Evolutionary conservation across 2,113 vertebrate species (phyloP).

Genomic region (Anhinga anhinga): DNA sequence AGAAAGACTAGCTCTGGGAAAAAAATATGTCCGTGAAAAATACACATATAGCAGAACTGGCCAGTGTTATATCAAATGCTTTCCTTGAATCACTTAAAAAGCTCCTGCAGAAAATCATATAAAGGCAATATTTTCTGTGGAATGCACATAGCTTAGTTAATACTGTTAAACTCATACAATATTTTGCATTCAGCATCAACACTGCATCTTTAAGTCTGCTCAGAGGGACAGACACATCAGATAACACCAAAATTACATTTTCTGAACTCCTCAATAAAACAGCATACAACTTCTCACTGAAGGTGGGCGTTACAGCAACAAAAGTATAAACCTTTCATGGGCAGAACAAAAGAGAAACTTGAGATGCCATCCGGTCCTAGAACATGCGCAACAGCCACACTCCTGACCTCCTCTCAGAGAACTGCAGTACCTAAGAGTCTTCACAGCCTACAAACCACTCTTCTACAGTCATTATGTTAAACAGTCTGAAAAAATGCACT

Average conservation of each 20-base stretch:
- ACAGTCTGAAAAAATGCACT: not conserved
- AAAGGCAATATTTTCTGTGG: not conserved
- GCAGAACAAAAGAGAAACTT: not conserved
- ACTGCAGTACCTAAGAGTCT: not conserved
- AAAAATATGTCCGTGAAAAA: not conserved
- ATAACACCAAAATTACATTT: not conserved
- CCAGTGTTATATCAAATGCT: not conserved
- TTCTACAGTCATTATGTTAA: not conserved
- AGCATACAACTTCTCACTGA: not conserved
- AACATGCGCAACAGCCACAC: not conserved
- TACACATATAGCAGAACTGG: accelerated
- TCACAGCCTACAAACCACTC: not conserved
- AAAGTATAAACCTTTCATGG: not conserved
- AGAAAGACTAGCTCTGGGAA: not conserved
- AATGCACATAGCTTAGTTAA: not conserved
- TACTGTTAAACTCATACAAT: accelerated
- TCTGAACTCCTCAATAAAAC: not conserved
- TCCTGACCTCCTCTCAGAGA: not conserved
- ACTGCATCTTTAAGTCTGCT: not conserved
- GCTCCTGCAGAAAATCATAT: not conserved
- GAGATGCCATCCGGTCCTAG: too few species aligned
- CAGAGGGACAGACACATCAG: accelerated
- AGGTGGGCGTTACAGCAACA: not conserved
- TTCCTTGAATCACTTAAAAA: not conserved
- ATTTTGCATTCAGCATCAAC: not conserved